These are phyloP conservation scores for Drosophila ananassae DNA, from an alignment of 1,140 invertebrate species.

Conservation along the genomic window DNA sequence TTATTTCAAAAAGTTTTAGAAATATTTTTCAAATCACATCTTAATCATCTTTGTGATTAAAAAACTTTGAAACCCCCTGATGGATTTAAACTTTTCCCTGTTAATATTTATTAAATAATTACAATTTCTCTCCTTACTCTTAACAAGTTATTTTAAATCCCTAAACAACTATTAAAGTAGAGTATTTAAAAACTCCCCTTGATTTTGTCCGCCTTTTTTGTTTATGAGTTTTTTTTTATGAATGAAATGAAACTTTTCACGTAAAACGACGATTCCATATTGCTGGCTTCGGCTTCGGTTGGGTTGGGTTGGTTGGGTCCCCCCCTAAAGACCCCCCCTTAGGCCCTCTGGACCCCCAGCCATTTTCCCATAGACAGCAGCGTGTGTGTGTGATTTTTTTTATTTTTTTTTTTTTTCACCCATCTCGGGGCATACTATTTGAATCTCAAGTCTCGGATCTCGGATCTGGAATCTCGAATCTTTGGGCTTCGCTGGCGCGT, in stretches of 20 bases:
- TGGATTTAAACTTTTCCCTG: no score
- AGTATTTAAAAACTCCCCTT: background rate
- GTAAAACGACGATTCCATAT: constrained; percentile 65
- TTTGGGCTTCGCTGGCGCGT: constrained; percentile 52
- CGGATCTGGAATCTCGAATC: constrained; percentile 20
- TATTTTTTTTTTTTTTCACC: constrained; percentile 18
- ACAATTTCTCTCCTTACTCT: no score
- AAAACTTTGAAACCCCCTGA: no score
- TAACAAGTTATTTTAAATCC: no score
- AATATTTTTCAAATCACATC: no score
- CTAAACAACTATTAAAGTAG: background rate
- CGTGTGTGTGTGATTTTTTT: constrained; percentile 24
- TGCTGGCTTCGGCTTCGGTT: constrained; percentile 33
- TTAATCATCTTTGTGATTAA: no score
- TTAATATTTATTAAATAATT: no score
- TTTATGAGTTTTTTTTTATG: constrained; percentile 64
- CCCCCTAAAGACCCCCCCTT: constrained; percentile 23
- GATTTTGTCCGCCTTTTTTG: constrained; percentile 20
- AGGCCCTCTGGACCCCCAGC: constrained; percentile 29
- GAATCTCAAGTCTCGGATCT: constrained; percentile 56
- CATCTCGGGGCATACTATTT: constrained; percentile 72
- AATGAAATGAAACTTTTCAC: constrained; percentile 79
- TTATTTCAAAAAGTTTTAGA: no score
- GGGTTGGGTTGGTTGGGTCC: constrained; percentile 9
- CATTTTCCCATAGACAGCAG: constrained; percentile 42